These are phyloP conservation scores for Acanthiza pusilla DNA, from an alignment of 2,797 vertebrate genomes.

Conservation along the genomic window DNA sequence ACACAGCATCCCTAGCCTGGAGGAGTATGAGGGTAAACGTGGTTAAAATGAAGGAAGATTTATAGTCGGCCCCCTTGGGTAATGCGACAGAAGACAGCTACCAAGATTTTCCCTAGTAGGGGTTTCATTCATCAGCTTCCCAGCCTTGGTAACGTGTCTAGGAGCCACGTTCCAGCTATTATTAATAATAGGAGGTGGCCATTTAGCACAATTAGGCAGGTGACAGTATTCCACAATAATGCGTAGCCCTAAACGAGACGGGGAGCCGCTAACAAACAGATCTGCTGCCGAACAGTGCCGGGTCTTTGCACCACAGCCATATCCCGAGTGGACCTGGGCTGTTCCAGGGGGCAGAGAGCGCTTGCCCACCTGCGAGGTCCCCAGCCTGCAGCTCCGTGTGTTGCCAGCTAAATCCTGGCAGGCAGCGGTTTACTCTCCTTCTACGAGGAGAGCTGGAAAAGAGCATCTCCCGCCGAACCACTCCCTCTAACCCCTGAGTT, in stretches of 20 bases:
- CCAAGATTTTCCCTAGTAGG: constrained; percentile 84
- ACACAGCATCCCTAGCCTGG: constrained; percentile 90
- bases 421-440: background rate
- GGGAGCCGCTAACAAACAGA: background rate
- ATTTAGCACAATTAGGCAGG: constrained; percentile 86
- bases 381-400: background rate
- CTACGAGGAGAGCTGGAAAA: background rate
- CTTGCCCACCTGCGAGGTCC: background rate
- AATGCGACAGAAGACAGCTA: constrained; percentile 85
- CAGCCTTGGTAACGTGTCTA: constrained; percentile 67
- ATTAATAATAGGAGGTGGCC: constrained; percentile 85
- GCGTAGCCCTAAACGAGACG: constrained; percentile 72
- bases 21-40: constrained; percentile 90
- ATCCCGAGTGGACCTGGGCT: background rate
- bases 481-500: background rate
- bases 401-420: background rate
- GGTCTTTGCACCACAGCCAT: background rate
- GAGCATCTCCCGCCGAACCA: background rate
- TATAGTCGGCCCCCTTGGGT: constrained; percentile 94
- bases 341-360: background rate
- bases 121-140: constrained; percentile 81
- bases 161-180: constrained; percentile 77
- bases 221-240: constrained; percentile 83
- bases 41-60: constrained; percentile 98
- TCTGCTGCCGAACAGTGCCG: background rate